Conservation (phyloP, 2,113 vertebrate genomes). For the Triplophysa dalaica region DNA sequence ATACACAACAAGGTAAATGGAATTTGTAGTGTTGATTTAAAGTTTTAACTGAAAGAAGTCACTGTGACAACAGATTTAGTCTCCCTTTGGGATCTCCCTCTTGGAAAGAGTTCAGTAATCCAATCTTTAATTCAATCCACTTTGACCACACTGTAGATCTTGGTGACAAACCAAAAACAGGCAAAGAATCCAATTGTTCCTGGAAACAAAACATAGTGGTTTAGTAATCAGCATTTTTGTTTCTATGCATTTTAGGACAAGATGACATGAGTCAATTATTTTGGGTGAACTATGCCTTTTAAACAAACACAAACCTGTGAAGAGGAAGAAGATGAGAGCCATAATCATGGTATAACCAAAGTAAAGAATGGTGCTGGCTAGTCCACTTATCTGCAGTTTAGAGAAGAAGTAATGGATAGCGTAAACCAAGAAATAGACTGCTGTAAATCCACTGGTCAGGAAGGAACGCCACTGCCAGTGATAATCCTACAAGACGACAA, state of each 20-base stretch:
- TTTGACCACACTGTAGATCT: slow-evolving; percentile 99
- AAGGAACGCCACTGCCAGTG: slow-evolving; percentile 99
- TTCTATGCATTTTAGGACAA: no score
- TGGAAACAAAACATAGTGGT: slow-evolving; percentile 57
- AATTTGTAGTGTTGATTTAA: slow-evolving; percentile 38
- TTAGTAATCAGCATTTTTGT: no score
- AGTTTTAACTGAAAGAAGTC: slow-evolving; percentile 27
- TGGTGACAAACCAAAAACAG: slow-evolving; percentile 99
- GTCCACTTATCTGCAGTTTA: slow-evolving; percentile 78
- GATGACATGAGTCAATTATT: no score
- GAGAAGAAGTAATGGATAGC: slow-evolving; percentile 82
- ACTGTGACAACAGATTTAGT: slow-evolving; percentile 2
- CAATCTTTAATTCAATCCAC: slow-evolving; percentile 80
- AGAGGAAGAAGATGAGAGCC: slow-evolving; percentile 82
- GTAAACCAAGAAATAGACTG: slow-evolving; percentile 93
- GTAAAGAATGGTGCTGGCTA: slow-evolving; percentile 79
- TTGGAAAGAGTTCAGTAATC: slow-evolving; percentile 28
- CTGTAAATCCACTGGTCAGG: slow-evolving; percentile 96
- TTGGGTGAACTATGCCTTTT: no score
- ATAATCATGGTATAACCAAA: slow-evolving; percentile 80
- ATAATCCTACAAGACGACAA: slow-evolving; percentile 82
- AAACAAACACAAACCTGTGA: slow-evolving; percentile 68
- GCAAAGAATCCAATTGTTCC: slow-evolving; percentile 99
- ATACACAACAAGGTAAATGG: slow-evolving; percentile 37
- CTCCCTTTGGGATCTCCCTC: slow-evolving; percentile 7